Evolutionary conservation across 2,797 vertebrate genomes (phyloP).

Genomic region (Percopsis omiscomaycus): DNA sequence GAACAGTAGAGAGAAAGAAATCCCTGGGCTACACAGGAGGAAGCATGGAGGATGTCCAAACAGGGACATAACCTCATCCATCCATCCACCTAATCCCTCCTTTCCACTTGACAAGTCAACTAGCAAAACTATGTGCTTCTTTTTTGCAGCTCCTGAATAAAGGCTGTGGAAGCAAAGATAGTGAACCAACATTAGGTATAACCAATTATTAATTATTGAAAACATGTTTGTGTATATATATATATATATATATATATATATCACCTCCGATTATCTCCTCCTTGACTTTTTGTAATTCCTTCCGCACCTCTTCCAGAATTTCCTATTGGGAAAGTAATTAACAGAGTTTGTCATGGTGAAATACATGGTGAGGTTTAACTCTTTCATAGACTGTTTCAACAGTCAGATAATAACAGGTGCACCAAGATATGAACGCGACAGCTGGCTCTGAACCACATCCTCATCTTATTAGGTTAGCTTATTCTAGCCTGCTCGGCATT

Average conservation of each 20-base stretch:
- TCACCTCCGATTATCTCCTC: constrained; percentile 93
- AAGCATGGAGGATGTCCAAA: constrained; percentile 42
- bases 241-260: not conserved
- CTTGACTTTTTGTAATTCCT: constrained; percentile 92
- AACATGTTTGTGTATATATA: not conserved
- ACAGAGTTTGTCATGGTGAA: not conserved
- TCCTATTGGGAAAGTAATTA: constrained; percentile 74
- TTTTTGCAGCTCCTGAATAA: constrained; percentile 88
- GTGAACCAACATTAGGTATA: constrained; percentile 10
- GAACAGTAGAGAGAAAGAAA: constrained; percentile 57
- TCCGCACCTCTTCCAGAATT: constrained; percentile 88
- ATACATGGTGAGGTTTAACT: not conserved
- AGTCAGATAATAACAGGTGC: too few relatives aligned
- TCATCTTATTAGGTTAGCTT: too few relatives aligned
- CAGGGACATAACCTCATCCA: constrained; percentile 42
- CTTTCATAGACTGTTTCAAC: too few relatives aligned
- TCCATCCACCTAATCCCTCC: constrained; percentile 56
- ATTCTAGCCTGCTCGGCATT: too few relatives aligned
- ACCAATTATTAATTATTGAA: not conserved
- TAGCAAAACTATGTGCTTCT: constrained; percentile 80
- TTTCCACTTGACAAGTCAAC: constrained; percentile 47
- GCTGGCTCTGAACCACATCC: too few relatives aligned
- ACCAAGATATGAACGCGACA: too few relatives aligned
- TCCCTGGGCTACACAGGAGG: constrained; percentile 68
- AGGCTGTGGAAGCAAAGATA: constrained; percentile 70